Conservation (phyloP, 53 echinoderm and acorn worm genomes). For the Temnopleurus reevesii region DNA sequence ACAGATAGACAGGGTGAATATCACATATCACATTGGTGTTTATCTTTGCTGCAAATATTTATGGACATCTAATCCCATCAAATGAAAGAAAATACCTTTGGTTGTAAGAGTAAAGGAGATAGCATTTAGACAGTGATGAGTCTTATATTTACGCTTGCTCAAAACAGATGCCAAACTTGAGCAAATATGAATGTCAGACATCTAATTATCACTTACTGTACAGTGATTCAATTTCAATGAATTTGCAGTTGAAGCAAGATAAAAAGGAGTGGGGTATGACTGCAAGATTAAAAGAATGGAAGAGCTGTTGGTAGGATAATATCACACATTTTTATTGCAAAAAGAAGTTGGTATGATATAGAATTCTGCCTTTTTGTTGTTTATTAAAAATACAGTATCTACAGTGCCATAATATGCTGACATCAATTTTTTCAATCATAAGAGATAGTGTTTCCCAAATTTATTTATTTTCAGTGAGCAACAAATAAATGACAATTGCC, state of each 20-base stretch:
- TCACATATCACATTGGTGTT: conserved; percentile 7
- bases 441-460: too few species aligned
- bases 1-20: background rate
- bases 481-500: too few species aligned
- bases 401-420: too few species aligned
- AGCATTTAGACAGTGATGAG: background rate
- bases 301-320: too few species aligned
- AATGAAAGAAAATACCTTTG: background rate
- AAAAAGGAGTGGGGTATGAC: background rate
- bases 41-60: conserved; percentile 10
- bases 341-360: too few species aligned
- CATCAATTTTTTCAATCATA: too few species aligned
- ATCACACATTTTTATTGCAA: too few species aligned
- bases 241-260: background rate
- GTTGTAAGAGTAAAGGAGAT: background rate
- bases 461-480: too few species aligned
- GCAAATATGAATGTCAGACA: background rate
- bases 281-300: too few species aligned
- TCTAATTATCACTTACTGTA: background rate
- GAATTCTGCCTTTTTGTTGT: too few species aligned
- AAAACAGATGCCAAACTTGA: background rate
- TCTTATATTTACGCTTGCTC: background rate
- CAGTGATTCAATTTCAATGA: background rate
- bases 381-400: too few species aligned
- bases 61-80: background rate